Conservation (phyloP, 1,140 invertebrate species). For the Drosophila melanogaster region DNA sequence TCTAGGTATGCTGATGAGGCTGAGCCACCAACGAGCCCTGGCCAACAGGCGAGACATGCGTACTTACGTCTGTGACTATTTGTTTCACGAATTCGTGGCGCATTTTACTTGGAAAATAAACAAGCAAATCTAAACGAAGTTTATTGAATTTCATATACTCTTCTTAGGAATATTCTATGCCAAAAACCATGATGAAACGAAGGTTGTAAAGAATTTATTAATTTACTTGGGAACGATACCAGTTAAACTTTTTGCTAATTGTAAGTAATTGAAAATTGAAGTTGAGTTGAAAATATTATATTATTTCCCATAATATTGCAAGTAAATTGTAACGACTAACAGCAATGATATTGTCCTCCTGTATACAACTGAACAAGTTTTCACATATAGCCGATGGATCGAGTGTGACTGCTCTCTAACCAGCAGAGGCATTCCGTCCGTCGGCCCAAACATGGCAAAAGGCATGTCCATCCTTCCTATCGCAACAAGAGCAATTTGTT, state of each 20-base stretch:
- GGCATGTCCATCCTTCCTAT: slow-evolving; percentile 78
- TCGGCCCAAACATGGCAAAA: slow-evolving; percentile 78
- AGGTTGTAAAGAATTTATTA: no score
- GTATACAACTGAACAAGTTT: background rate
- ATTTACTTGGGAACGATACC: no score
- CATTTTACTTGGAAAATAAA: slow-evolving; percentile 66
- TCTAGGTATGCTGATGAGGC: slow-evolving; percentile 67
- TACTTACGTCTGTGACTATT: slow-evolving; percentile 72
- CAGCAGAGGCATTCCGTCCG: slow-evolving; percentile 75
- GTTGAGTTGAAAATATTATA: no score
- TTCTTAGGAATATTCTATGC: background rate
- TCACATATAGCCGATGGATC: slow-evolving; percentile 8
- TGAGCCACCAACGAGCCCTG: slow-evolving; percentile 50
- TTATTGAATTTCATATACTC: slow-evolving; percentile 17
- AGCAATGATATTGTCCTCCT: background rate
- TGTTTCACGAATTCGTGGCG: slow-evolving; percentile 78
- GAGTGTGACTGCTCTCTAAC: slow-evolving; percentile 26
- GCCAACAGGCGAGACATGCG: slow-evolving; percentile 66
- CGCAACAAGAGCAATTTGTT: slow-evolving; percentile 82
- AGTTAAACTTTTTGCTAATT: no score
- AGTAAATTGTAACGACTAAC: background rate
- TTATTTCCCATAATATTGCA: background rate
- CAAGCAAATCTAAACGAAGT: slow-evolving; percentile 1
- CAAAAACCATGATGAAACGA: no score
- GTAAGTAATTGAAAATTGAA: no score